phyloP scores from a whole-genome alignment of 2,113 vertebrate species.

The Albula goreensis region DNA sequence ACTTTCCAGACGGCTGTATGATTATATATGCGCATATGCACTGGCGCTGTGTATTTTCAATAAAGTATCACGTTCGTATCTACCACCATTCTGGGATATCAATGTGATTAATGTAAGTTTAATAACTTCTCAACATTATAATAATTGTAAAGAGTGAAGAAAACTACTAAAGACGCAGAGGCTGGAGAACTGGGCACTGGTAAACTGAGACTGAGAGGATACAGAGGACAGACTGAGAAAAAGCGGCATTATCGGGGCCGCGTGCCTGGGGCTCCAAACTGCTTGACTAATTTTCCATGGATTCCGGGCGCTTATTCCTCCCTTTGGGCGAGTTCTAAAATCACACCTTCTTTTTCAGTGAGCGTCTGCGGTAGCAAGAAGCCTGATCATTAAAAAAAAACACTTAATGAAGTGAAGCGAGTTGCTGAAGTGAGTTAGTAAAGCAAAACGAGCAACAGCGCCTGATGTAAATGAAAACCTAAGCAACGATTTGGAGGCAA shows the following conservation, averaged over 20 bases:
- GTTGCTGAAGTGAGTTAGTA: conserved; percentile 38
- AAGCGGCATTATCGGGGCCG: not conserved
- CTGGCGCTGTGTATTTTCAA: no score
- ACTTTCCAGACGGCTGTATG: no score
- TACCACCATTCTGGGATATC: no score
- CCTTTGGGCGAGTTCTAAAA: not conserved
- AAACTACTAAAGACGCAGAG: no score
- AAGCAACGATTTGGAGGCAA: conserved; percentile 61
- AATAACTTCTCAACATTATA: no score
- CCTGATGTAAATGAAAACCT: conserved; percentile 64
- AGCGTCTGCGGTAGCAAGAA: not conserved
- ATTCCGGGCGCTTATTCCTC: not conserved
- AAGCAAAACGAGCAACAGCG: conserved; percentile 48
- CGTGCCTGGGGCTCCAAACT: not conserved
- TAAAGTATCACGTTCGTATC: no score
- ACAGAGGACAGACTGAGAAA: no score
- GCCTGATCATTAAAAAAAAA: conserved; percentile 32
- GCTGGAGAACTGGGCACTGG: no score
- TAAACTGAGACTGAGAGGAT: no score
- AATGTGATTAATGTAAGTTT: no score
- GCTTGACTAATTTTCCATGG: not conserved
- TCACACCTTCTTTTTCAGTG: not conserved
- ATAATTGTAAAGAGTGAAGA: no score
- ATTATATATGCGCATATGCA: no score
- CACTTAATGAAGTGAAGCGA: conserved; percentile 47